Conservation (phyloP, 1,140 invertebrate genomes). For the Penaeus chinensis region DNA sequence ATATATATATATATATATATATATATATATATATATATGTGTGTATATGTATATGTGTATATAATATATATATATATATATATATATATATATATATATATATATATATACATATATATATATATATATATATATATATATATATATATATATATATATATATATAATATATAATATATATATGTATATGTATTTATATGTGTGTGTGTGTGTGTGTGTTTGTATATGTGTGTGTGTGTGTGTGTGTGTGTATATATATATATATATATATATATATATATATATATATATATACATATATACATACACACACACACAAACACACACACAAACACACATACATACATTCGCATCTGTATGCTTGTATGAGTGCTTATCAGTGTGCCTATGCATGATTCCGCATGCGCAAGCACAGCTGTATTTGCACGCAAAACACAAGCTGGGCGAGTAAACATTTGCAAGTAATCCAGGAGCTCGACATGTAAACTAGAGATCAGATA, state of each 20-base stretch:
- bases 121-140: not conserved
- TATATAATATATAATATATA: not conserved
- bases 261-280: not conserved
- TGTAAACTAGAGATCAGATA: too few species aligned
- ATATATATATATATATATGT: not conserved
- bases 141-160: not conserved
- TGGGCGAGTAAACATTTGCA: too few species aligned
- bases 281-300: not conserved
- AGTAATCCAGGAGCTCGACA: too few species aligned
- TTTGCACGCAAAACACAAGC: too few species aligned
- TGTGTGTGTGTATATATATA: not conserved
- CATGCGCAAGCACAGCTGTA: too few species aligned
- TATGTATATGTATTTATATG: not conserved
- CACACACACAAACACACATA: not conserved
- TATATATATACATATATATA: not conserved
- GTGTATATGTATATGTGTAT: not conserved
- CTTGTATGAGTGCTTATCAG: not conserved
- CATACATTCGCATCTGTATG: not conserved
- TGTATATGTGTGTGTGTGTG: too few species aligned
- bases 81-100: not conserved
- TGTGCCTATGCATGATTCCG: too few species aligned
- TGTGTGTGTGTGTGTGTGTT: too few species aligned
- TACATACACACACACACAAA: not conserved
- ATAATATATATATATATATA: not conserved
- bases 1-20: too few species aligned